Base-by-base conservation (phyloP, 2,797 vertebrate species). In the Eleutherodactylus coqui region DNA sequence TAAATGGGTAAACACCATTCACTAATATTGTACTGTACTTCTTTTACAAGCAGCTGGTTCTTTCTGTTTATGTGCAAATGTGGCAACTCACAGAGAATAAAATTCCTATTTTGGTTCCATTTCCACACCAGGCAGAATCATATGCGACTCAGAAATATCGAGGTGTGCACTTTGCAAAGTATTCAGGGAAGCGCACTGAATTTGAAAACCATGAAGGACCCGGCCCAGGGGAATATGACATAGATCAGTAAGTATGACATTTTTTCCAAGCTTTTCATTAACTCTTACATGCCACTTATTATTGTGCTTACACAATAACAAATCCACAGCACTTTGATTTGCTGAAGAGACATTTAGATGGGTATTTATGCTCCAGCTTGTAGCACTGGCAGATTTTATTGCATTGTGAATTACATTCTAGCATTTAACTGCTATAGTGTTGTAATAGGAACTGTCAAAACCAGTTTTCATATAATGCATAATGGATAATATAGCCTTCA, bases 121-220 rank as follows among this genome's bases (percentile, higher is more conserved):
- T 82, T 51, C 21, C 9, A 53, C 87, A 16, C 11, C 38, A 92
- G 90, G 45, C 55, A 85, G 34, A 87, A 88, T 19, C 70, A 58
- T 90, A 43, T 47, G 79, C 88, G 83, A 73, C 88, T 38, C 29
- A 89, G 67, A 93, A 92, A 88, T 92, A 91, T 32, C 90, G 92
- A 87, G 89, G 88, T 45, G 38, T 91, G 16, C 36, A 85, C 89
- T 93, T 92, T 82, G 89, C 80, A 77, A 84, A 45, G 34, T 83
- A 85, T 88, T 88, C 77, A 83, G 89, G 89, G 87, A 93, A 91
- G 89, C 43, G 0, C 0, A 55, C 41, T 1, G 75, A 88, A n/a
- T 89, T 90, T 90, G 85, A 88, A 45, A 17, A 11, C 85, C 75
- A 38, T 1, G 77, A 88, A 84, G 85, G 88, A 10, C 79, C 79